Percentiles rank a stretch among this genome's conserved stretches.
Evolutionary conservation across 1,140 invertebrate genomes (phyloP).

Genomic region (Trichogramma pretiosum): DNA sequence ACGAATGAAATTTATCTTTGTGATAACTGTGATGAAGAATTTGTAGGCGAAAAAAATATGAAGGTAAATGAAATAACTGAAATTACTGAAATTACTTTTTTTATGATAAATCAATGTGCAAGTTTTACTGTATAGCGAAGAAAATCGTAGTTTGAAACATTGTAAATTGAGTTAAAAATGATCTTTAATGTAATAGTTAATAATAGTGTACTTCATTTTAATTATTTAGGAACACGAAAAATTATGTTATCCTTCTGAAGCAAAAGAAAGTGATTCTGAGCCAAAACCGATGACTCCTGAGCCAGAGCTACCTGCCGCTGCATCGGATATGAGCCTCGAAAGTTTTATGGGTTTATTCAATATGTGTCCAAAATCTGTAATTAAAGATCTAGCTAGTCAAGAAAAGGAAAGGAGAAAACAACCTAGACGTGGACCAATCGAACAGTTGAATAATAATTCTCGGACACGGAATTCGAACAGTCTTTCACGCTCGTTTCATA

Average conservation of each 20-base stretch:
- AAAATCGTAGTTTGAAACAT: too few species aligned
- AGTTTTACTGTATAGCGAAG: too few species aligned
- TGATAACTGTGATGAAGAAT: constrained; percentile 62
- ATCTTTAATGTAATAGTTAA: background rate
- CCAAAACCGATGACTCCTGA: constrained; percentile 35
- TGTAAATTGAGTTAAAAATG: background rate
- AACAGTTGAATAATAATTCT: constrained; percentile 34
- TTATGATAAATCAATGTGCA: too few species aligned
- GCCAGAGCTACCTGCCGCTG: too few species aligned
- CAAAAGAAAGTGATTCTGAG: constrained; percentile 27
- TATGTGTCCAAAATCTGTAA: too few species aligned
- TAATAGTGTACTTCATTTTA: too few species aligned
- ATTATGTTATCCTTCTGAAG: constrained; percentile 33
- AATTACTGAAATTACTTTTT: too few species aligned
- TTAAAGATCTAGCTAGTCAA: too few species aligned
- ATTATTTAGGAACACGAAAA: constrained; percentile 49
- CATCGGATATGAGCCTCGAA: constrained; percentile 33
- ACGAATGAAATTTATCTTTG: constrained; percentile 61
- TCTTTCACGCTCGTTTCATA: constrained; percentile 42
- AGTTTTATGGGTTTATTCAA: constrained; percentile 41
- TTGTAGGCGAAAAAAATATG: constrained; percentile 48
- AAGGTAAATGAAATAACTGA: too few species aligned
- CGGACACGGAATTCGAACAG: constrained; percentile 43
- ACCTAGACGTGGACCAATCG: too few species aligned
- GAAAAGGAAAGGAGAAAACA: too few species aligned